Percentiles rank a stretch among this genome's conserved stretches.
phyloP scores from a whole-genome alignment of 2,113 vertebrate genomes.

The Vulpes vulpes region DNA sequence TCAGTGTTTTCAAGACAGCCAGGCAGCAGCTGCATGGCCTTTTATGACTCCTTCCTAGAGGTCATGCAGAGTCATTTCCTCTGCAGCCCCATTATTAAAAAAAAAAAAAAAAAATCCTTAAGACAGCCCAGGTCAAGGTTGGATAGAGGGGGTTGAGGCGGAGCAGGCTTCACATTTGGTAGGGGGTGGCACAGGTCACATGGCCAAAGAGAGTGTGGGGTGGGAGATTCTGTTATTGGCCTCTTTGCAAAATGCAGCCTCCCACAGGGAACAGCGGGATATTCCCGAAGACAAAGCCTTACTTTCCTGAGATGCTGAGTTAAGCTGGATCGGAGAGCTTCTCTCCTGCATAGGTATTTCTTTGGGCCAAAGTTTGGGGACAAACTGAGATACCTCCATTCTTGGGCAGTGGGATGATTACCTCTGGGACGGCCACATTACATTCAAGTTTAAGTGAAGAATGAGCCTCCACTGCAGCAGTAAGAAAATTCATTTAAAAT shows the following conservation, averaged over 20 bases:
- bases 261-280: neutral
- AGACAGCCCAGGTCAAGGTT: neutral
- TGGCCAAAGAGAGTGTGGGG: neutral
- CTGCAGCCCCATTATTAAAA: neutral
- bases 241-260: neutral
- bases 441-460: neutral
- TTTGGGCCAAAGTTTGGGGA: neutral
- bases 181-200: neutral
- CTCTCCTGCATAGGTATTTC: neutral
- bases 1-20: neutral
- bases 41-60: neutral
- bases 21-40: neutral
- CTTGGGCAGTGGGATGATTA: neutral
- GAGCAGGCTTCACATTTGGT: neutral
- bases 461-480: neutral
- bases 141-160: no score
- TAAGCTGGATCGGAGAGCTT: neutral
- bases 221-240: neutral
- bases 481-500: neutral
- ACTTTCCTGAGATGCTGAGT: neutral
- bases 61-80: no score
- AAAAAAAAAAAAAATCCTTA: neutral
- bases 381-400: neutral
- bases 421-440: neutral
- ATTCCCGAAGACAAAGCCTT: neutral